Conservation (phyloP, 2,797 vertebrate species). For the Ara ararauna region DNA sequence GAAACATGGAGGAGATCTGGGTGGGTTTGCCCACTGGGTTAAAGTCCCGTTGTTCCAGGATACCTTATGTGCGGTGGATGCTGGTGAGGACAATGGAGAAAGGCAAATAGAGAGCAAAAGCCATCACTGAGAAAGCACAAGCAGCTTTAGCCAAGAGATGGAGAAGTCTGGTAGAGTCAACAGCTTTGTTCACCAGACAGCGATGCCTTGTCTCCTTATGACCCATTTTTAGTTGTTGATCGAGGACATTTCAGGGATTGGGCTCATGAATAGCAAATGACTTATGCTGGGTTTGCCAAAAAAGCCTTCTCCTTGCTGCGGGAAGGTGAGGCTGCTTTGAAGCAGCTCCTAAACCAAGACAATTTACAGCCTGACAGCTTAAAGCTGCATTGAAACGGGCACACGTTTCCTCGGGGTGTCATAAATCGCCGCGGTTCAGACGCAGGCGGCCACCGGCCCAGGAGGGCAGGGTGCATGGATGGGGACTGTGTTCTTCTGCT, state of each 20-base stretch:
- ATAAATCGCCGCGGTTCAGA: slow-evolving; percentile 25
- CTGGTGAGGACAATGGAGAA: background rate
- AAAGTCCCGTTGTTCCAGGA: background rate
- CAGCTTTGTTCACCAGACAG: slow-evolving; percentile 8
- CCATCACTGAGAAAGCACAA: background rate
- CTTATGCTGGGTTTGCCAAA: background rate
- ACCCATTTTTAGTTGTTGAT: slow-evolving; percentile 50
- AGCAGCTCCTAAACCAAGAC: slow-evolving; percentile 55
- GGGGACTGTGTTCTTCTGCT: slow-evolving; percentile 62
- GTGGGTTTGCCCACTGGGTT: background rate
- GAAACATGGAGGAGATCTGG: background rate
- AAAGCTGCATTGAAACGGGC: slow-evolving; percentile 19
- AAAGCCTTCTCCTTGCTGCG: slow-evolving; percentile 58
- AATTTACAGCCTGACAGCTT: slow-evolving; percentile 67
- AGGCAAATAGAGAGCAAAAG: background rate
- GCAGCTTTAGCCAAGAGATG: background rate
- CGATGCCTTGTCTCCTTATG: slow-evolving; percentile 29
- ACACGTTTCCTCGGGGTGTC: background rate
- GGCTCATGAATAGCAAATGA: slow-evolving; percentile 58
- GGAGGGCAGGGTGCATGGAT: slow-evolving; percentile 49
- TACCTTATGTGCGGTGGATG: background rate
- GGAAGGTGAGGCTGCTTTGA: slow-evolving; percentile 47
- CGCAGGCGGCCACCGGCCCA: background rate
- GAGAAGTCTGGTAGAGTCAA: background rate
- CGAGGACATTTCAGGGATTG: slow-evolving; percentile 38